phyloP scores from a whole-genome alignment of 2,113 vertebrate species.

The Ginglymostoma cirratum region DNA sequence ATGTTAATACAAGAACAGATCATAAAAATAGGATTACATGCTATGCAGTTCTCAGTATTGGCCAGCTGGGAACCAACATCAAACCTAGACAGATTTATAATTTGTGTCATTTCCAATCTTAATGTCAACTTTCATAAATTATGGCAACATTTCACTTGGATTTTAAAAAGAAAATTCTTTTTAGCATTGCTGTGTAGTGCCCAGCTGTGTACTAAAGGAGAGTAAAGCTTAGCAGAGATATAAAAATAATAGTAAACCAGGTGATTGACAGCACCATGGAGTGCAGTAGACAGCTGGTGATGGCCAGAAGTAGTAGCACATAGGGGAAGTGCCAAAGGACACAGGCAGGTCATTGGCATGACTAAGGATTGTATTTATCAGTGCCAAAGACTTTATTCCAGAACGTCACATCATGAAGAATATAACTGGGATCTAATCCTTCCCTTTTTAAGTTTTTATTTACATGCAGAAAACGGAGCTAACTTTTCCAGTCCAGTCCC shows the following conservation, averaged over 20 bases:
- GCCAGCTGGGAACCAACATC: background rate
- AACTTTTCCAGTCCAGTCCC: too few species aligned
- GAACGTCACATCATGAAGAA: background rate
- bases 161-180: background rate
- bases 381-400: background rate
- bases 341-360: background rate
- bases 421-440: background rate
- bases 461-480: background rate
- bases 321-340: background rate
- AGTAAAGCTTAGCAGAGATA: background rate
- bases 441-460: background rate
- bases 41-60: background rate
- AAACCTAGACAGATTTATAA: background rate
- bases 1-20: background rate
- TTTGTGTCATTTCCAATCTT: background rate
- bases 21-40: background rate
- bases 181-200: background rate
- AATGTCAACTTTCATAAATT: background rate
- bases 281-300: background rate
- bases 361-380: too few species aligned
- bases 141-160: background rate
- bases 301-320: background rate
- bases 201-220: background rate
- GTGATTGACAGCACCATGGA: background rate
- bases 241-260: background rate